Base-by-base conservation (phyloP, 2,797 vertebrate species). In the Mormyrus hasselquistii region DNA sequence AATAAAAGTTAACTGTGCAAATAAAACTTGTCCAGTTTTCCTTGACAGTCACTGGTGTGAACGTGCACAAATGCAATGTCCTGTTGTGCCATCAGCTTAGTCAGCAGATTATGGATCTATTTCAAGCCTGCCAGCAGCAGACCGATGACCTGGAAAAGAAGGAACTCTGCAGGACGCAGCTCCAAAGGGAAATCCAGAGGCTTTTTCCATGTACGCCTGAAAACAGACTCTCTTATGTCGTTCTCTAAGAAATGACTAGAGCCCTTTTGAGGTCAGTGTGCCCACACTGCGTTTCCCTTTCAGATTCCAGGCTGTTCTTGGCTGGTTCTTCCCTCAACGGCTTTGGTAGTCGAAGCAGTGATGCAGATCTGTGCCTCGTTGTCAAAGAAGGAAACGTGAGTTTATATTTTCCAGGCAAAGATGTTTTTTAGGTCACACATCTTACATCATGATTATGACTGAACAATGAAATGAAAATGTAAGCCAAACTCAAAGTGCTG, bases 241-340 rank as follows among this genome's bases (percentile, higher is more conserved):
- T 47, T 53, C 50, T 14, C 49, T 55, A 19, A 29, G 83, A 10
- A 14, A 49, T 44, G 25, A 4, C 25, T 10, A 52, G 52, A 38
- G 14, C 57, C 55, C 25, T 47, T 86, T 19, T 19, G 7, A n/a
- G 22, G 5, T 59, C 62, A n/a, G 9, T 57, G 4, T 53, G 16
- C 53, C 9, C 38, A 79, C 65, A 22, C 62, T 25, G 14, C 22
- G 16, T 76, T 22, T 47, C 62, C 4, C 44, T 85, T 94, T 12
- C 91, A 99, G 98, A 92, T 89, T 97, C 96, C 53, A 96, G 95
- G 82, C 96, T 99, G 7, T 98, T 97, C 92, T 92, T 99, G 94
- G 98, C 98, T 90, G 98, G 98, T 2, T 99, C 98, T 0, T 97
- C 98, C 14, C 95, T 99, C 92, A 99, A 97, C 91, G 98, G 97